Conservation (phyloP, 2,113 vertebrate species). For the Hoplias malabaricus region DNA sequence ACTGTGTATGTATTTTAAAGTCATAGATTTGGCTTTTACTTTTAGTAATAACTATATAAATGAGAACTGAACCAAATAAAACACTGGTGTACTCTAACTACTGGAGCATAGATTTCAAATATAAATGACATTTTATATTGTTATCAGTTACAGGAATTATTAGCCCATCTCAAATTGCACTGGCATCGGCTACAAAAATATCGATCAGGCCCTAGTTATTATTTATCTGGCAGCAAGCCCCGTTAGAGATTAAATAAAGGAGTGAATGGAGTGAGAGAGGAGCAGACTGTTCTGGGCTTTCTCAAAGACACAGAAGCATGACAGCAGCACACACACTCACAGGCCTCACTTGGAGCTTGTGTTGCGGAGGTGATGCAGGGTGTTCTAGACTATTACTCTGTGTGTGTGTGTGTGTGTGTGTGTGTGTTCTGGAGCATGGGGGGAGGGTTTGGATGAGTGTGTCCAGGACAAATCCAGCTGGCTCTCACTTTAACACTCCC, state of each 20-base stretch:
- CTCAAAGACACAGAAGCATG: neutral
- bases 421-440: conserved; percentile 23
- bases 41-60: too few species aligned
- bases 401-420: conserved; percentile 21
- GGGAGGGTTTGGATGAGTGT: conserved; percentile 15
- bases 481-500: conserved; percentile 55
- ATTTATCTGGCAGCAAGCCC: conserved; percentile 11
- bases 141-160: too few species aligned
- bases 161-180: too few species aligned
- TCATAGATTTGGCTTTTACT: too few species aligned
- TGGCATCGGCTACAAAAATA: too few species aligned
- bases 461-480: conserved; percentile 58
- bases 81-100: too few species aligned
- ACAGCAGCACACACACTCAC: conserved; percentile 11
- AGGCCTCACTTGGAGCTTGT: conserved; percentile 17
- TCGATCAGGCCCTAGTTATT: too few species aligned
- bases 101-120: too few species aligned
- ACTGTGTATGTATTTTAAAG: too few species aligned
- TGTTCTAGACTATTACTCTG: neutral
- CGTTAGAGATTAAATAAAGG: conserved; percentile 34
- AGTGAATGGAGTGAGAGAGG: conserved; percentile 17
- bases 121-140: too few species aligned
- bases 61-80: too few species aligned
- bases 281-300: neutral
- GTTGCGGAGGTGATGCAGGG: neutral